Evolutionary conservation across 2,797 vertebrate species (phyloP).

Genomic region (Rhinoraja longicauda): DNA sequence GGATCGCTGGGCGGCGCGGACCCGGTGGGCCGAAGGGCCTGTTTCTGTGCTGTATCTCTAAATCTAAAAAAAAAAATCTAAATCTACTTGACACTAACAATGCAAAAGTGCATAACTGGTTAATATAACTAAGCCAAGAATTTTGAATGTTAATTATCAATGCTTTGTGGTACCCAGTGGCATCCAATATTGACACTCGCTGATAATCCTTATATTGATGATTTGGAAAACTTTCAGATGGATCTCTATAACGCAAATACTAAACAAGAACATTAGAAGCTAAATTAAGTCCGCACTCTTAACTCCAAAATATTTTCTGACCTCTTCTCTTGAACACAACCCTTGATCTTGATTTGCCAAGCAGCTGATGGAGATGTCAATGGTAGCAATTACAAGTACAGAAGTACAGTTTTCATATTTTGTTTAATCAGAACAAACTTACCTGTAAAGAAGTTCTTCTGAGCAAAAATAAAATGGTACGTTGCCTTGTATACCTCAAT

Average conservation of each 20-base stretch:
- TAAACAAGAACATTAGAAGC: not conserved
- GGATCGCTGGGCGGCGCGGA: no score
- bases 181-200: not conserved
- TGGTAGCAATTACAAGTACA: not conserved
- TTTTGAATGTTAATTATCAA: not conserved
- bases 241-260: not conserved
- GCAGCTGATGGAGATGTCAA: not conserved
- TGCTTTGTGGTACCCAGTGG: not conserved
- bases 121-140: no score
- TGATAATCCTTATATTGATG: not conserved
- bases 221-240: not conserved
- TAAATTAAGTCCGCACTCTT: not conserved
- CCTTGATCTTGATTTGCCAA: not conserved
- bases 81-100: no score
- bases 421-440: constrained; percentile 44
- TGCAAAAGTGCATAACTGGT: no score
- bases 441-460: constrained; percentile 98
- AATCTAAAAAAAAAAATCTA: no score
- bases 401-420: not conserved
- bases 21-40: no score
- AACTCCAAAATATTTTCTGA: not conserved
- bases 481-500: constrained; percentile 97
- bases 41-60: no score
- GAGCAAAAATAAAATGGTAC: constrained; percentile 96
- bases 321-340: not conserved